Conservation (phyloP, 2,113 vertebrate species). For the Larimichthys polyactis region DNA sequence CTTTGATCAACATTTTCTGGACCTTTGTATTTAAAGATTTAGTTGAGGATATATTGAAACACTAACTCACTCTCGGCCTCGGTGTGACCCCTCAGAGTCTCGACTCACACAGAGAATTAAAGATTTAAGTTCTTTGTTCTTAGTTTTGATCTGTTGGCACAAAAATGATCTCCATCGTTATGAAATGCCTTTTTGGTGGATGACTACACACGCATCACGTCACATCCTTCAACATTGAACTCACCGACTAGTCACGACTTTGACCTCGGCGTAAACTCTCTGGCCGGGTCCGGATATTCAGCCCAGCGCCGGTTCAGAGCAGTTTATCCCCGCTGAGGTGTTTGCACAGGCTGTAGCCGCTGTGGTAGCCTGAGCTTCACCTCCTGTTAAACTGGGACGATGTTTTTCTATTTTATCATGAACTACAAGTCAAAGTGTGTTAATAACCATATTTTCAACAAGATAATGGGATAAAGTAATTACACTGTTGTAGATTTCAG, state of each 20-base stretch:
- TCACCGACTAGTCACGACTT: background rate
- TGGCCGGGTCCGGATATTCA: background rate
- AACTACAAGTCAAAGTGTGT: background rate
- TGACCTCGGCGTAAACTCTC: background rate
- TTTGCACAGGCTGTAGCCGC: conserved; percentile 21
- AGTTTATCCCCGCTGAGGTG: background rate
- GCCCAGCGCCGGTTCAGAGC: background rate
- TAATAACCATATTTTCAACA: too few relatives aligned
- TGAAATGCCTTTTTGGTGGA: background rate
- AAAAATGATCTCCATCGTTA: background rate
- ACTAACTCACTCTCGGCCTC: too few relatives aligned
- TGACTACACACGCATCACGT: background rate
- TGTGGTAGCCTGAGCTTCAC: background rate
- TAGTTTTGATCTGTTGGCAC: background rate
- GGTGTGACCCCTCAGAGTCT: too few relatives aligned
- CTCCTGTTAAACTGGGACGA: background rate
- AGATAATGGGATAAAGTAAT: too few relatives aligned
- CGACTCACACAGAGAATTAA: too few relatives aligned
- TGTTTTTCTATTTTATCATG: background rate
- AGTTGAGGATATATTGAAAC: too few relatives aligned
- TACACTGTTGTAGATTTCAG: too few relatives aligned
- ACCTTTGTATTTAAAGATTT: too few relatives aligned
- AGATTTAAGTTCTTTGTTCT: background rate
- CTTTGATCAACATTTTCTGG: background rate
- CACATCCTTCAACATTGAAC: background rate